Evolutionary conservation across 2,113 vertebrate genomes (phyloP), one percentile per base, ranked within the genome.

Genomic region (Lepisosteus osseus): DNA sequence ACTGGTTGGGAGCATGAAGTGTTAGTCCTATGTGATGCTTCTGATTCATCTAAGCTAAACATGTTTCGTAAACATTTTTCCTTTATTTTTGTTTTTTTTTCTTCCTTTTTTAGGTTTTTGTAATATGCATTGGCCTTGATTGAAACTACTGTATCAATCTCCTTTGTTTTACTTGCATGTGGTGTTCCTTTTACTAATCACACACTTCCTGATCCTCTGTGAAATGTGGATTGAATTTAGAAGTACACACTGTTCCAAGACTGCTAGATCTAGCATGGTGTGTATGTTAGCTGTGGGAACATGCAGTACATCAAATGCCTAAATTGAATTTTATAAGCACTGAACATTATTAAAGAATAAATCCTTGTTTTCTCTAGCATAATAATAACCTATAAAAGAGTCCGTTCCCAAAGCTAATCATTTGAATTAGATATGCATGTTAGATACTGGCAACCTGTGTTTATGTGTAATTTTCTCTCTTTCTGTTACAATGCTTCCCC

Each of bases 401-500:
- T 70, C 86, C 85, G 76, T 82, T 90, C 79, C 82, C 78, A 86
- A 51, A 82, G 81, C 79, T 86, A 82, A 89, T 85, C 87, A 76
- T 88, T 76, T 77, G 72, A 55, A 44, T 64, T 82, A 77, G 76
- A 78, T 76, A 86, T 79, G 11, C 87, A 79, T 88, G 84, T 88
- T 82, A 88, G 89, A 86, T 82, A 82, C 88, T 82, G 86, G 91
- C 89, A 88, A 80, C 86, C 74, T 91, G 88, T 94, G 91, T 95
- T 96, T 94, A 92, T 91, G 85, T 94, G 90, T 95, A 94, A 95
- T 96, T 96, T 90, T 95, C 88, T 95, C 93, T 98, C 94, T 98
- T 94, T 96, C 94, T 95, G 92, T 98, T 96, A 94, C 96, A 97
- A 95, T 96, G 96, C 97, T 95, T 97, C 91, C 95, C 94, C 97